Evolutionary conservation across 1,140 invertebrate genomes (phyloP), one percentile per base, ranked within the genome.

Genomic region (Habropoda laboriosa): DNA sequence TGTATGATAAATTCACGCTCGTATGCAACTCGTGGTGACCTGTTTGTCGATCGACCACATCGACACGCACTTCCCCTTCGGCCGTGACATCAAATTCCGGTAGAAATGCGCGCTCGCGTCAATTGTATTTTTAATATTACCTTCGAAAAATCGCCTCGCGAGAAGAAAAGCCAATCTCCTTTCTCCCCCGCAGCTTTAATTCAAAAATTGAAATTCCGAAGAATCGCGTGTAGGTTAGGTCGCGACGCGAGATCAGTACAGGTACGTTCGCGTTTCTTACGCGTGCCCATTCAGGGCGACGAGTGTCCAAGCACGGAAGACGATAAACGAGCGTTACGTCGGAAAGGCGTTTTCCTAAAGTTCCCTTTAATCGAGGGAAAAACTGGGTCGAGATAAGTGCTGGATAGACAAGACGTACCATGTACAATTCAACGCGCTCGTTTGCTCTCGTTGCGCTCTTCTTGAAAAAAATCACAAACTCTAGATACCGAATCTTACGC

Each of bases 381-480:
- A 78, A 71, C 18, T 71, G 21, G 75, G 75, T 71, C 75, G n/a
- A 24, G 64, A 30, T 42, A 38, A 71, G 27, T 30, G 45, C 13
- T 71, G 40, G 42, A 30, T 78, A n/a, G 40, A 47, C 45, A 30
- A 60, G 12, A 10, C 8, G n/a, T 21, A 38, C 12, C 16, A 40
- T n/a, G 12, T 61, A 51, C 18, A 45, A 71, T 63, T 61, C 40
- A 30, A 35, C 18, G 13, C n/a, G 24, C 49, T 66, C 49, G 35
- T 75, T 64, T 66, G 13, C 27, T n/a, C 24, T 35, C 18, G 7
- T 40, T n/a, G 13, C 13, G 27, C 47, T 32, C n/a, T 8, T 1
- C 13, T 27, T 30, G 18, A 18, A 18, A 8, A 21, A 42, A 2
- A 27, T 58, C 21, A 4, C 13, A 35, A 53, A 40, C n/a, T 16